Evolutionary conservation across 2,797 vertebrate species (phyloP), one percentile per base, ranked within the genome.

Genomic region (Spatula versicolor): DNA sequence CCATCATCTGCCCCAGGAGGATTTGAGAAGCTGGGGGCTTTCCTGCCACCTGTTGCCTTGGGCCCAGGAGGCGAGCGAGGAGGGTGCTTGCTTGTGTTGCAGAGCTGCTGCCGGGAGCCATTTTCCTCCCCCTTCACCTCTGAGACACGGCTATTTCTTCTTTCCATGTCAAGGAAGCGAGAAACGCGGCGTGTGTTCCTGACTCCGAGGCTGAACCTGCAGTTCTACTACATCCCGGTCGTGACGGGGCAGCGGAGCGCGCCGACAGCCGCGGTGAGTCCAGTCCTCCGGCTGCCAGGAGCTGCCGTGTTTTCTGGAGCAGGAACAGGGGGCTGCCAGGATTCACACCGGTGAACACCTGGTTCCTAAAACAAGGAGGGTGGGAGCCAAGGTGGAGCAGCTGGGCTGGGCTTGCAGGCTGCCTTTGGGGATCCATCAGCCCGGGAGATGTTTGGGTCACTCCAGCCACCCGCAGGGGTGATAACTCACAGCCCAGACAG

Each of bases 201-300:
- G 75, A 99, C 98, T 2, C 97, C 97, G 80, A 98, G 98, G 97
- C 97, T 99, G 94, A 98, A 98, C 96, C 97, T 99, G 75, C 98
- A 99, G 95, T 98, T 99, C 97, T 99, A 99, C 97, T 99, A 99
- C 96, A 98, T 99, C 94, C 99, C 99, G 0, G 98, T 99, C 33
- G 83, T 96, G 88, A 88, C 73, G 0, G 95, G 91, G 10, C 93
- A 93, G 22, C 30, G 73, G 4, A 56, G 83, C 13, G n/a, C 62
- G 80, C 92, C 81, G 28, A 35, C 97, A 2, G 74, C 59, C 19
- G 97, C 66, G 91, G 98, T 99, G 87, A 95, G 96, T 28, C 50
- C n/a, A 73, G 35, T 26, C 23, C 3, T 3, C 48, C 0, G 5
- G 30, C 48, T 31, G 55, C 18, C 45, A 21, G 30, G 18, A 5